Conservation (phyloP, 2,888 invertebrate species). For the Ecdyonurus torrentis region DNA sequence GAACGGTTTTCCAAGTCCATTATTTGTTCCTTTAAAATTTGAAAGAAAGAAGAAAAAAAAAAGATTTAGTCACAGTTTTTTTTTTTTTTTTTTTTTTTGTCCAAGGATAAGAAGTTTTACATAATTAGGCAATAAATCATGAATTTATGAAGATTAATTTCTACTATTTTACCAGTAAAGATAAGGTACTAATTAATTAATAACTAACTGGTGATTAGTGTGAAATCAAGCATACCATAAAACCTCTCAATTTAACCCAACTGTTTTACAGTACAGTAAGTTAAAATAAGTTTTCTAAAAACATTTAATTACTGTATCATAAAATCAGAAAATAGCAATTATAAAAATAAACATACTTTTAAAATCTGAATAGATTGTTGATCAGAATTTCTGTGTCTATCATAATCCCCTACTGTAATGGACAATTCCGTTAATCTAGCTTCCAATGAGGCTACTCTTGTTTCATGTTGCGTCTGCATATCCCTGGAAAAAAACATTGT, state of each 20-base stretch:
- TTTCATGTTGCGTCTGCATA: conserved; percentile 38
- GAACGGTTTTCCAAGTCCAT: not conserved
- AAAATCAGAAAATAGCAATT: not conserved
- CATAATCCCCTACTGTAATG: conserved; percentile 59
- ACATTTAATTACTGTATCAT: not conserved
- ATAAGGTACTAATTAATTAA: too few species aligned
- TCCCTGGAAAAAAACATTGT: conserved; percentile 7
- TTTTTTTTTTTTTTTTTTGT: not conserved
- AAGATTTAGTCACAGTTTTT: too few species aligned
- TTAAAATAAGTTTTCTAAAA: not conserved
- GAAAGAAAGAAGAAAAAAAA: too few species aligned
- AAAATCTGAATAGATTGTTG: conserved; percentile 52
- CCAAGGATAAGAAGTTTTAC: not conserved
- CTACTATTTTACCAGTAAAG: too few species aligned
- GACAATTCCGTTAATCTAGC: conserved; percentile 61
- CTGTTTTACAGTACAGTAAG: too few species aligned
- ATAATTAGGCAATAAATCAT: too few species aligned
- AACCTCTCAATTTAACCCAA: too few species aligned
- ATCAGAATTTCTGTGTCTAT: conserved; percentile 51
- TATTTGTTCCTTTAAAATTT: not conserved
- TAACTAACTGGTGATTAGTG: too few species aligned
- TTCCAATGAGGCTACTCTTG: conserved; percentile 59
- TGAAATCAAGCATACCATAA: too few species aligned
- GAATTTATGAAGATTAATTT: too few species aligned
- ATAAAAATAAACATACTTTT: conserved; percentile 27